Evolutionary conservation across 2,113 vertebrate species (phyloP), one percentile per base, ranked within the genome.

Genomic region (Grammomys dolichurus): DNA sequence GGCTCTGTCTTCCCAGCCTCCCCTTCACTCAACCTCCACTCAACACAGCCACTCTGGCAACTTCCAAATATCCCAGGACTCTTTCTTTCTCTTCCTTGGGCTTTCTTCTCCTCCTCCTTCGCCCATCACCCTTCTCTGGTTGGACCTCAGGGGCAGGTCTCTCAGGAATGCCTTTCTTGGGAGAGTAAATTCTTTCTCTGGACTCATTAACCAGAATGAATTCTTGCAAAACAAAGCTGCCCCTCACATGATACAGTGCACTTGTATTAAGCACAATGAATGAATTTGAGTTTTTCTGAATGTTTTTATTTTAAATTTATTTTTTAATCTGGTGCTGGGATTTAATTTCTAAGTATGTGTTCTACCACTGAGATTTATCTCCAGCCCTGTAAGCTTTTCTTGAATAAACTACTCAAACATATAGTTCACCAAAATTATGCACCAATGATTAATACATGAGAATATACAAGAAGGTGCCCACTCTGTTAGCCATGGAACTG

Each of bases 361-460:
- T 24, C 54, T 58, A 81, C 51, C 33, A 60, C 20, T 60, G 78
- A 81, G 33, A 19, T 58, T 36, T n/a, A 81, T 36, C 78, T 56
- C 14, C 33, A n/a, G 33, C 9, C 36, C 54, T 82, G 54, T 24
- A 56, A 58, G 11, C 54, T 81, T 7, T 58, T 76, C 92, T 75
- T 54, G 95, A 86, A 81, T 7, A 78, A 90, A 63, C 82, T 5
- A 72, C 78, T 11, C 96, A 43, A 70, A 90, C 24, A 85, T 63
- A 93, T 60, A 54, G 2, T 77, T 70, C n/a, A 22, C n/a, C 43
- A 90, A 92, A 72, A 95, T 56, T 7, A 90, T 36, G 43, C 12
- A 48, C 5, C 51, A 72, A 9, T 51, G 54, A 14, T 28, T 82
- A 80, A n/a, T 54, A 51, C 1, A 51, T 51, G 51, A 51, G 72